These are phyloP conservation scores for Synanthedon vespiformis DNA, from an alignment of 2,888 invertebrate genomes.

Conservation along the genomic window DNA sequence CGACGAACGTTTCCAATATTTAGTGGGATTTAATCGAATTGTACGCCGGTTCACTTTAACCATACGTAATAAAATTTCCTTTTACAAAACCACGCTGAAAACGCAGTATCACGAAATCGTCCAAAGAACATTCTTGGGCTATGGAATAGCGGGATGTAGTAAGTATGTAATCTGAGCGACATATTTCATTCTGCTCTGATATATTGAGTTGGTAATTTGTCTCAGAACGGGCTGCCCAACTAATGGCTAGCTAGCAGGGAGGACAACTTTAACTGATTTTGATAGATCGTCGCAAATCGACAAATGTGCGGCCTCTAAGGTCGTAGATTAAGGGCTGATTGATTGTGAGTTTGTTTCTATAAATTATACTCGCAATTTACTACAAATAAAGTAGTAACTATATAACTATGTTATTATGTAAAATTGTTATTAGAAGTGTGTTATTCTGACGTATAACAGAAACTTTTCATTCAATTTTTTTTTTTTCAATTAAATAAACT, in stretches of 20 bases:
- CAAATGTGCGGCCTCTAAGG: conserved; percentile 2
- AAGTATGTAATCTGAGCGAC: conserved; percentile 1
- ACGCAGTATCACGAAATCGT: no score
- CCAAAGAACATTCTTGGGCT: no score
- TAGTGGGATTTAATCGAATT: no score
- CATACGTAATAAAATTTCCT: no score
- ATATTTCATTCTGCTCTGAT: conserved; percentile 11
- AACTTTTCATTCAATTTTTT: no score
- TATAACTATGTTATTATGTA: no score
- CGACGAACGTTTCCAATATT: no score
- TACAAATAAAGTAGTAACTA: no score
- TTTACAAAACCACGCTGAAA: no score
- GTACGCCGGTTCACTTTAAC: no score
- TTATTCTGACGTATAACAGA: no score
- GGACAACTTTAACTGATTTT: conserved; percentile 11
- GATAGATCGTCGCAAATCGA: conserved; percentile 7
- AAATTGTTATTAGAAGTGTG: not conserved
- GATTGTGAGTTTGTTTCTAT: conserved; percentile 1
- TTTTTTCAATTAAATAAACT: no score
- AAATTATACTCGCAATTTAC: not conserved
- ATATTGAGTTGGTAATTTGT: conserved; percentile 9
- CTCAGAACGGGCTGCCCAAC: conserved; percentile 5
- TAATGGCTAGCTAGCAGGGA: conserved; percentile 8
- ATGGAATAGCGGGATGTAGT: not conserved
- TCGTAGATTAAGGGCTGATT: conserved; percentile 4